Percentiles rank a stretch among this genome's conserved stretches.
These are phyloP conservation scores for Phortica magna DNA, from an alignment of 2,888 invertebrate species.

Conservation along the genomic window DNA sequence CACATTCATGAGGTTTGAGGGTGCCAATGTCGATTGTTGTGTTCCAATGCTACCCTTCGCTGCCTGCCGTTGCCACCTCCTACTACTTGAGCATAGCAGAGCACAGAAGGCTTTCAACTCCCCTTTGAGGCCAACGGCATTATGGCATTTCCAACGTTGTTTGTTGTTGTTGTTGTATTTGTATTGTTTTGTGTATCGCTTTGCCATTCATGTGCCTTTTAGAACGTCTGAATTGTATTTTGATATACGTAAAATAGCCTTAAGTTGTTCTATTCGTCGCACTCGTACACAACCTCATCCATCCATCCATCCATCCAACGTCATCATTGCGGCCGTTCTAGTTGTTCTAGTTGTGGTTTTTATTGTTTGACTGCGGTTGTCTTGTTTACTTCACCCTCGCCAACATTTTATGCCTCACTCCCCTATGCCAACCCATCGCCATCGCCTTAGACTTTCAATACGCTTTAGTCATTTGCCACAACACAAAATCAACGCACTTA, in stretches of 20 bases:
- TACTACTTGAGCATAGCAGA: too few species aligned
- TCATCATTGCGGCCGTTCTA: neutral
- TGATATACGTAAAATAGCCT: constrained; percentile 65
- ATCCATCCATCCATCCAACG: neutral
- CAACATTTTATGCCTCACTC: constrained; percentile 33
- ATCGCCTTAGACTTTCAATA: neutral
- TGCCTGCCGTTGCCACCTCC: neutral
- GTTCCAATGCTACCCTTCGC: too few species aligned
- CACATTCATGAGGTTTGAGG: constrained; percentile 54
- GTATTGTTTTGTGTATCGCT: constrained; percentile 7
- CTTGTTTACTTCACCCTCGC: constrained; percentile 41
- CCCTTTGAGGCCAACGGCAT: neutral
- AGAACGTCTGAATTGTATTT: constrained; percentile 54
- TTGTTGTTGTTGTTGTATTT: constrained; percentile 1
- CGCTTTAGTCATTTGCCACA: neutral
- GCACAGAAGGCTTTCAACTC: neutral
- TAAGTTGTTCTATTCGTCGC: constrained; percentile 43
- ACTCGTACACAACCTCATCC: neutral
- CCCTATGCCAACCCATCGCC: constrained; percentile 14
- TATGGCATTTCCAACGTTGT: constrained; percentile 21
- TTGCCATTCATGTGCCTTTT: constrained; percentile 29
- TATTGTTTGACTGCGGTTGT: constrained; percentile 53
- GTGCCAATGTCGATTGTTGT: neutral
- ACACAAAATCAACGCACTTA: neutral
- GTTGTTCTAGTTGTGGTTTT: constrained; percentile 50